These are phyloP conservation scores for Elanoides forficatus DNA, from an alignment of 2,113 vertebrate genomes.

Conservation along the genomic window DNA sequence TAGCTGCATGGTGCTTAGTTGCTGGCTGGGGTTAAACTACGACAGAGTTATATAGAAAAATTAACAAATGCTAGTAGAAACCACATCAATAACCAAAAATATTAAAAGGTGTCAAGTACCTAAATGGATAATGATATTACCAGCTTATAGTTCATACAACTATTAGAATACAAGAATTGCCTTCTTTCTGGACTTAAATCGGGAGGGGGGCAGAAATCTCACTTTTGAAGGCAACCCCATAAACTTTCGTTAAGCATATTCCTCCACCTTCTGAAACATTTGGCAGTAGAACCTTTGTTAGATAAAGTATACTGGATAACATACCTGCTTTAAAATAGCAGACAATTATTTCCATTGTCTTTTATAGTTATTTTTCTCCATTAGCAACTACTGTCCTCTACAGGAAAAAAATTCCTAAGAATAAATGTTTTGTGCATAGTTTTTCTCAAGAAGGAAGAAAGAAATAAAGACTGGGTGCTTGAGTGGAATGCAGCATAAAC, in stretches of 20 bases:
- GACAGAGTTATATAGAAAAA: background rate
- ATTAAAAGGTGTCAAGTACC: background rate
- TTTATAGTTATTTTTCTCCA: background rate
- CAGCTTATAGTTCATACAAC: background rate
- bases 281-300: background rate
- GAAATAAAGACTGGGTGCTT: background rate
- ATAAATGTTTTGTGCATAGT: background rate
- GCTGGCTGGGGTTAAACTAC: too few species aligned
- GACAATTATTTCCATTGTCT: background rate
- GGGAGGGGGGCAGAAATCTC: background rate
- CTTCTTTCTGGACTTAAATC: background rate
- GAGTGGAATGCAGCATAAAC: background rate
- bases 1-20: too few species aligned
- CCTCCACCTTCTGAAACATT: background rate
- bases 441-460: constrained; percentile 1
- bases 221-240: background rate
- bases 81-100: background rate
- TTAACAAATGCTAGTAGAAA: background rate
- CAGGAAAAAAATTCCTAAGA: background rate
- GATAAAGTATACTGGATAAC: background rate
- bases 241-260: background rate
- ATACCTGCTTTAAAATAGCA: background rate
- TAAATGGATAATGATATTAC: background rate
- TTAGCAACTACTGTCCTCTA: background rate
- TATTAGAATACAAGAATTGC: background rate